Evolutionary conservation across 2,888 invertebrate genomes (phyloP), one percentile per base, ranked within the genome.

Genomic region (Andrena hattorfiana): DNA sequence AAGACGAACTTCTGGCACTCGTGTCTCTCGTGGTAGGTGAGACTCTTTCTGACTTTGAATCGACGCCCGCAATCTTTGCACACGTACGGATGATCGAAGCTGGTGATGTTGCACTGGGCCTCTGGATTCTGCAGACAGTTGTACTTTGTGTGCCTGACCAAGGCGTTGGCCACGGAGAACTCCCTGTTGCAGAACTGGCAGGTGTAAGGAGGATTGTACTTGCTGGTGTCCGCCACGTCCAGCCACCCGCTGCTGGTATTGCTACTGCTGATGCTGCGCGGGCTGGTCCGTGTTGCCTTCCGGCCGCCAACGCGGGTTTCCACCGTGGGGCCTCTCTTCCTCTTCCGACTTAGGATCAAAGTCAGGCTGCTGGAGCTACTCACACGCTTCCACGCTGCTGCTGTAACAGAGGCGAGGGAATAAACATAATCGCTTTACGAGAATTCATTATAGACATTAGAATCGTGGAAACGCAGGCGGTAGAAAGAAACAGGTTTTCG

Each of bases 1-100:
- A 0, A 20, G 0, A 54, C 2, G 0, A 0, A 0, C 2, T 10
- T 32, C 1, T 60, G 7, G 7, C 87, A 87, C 0, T 62, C 66
- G 32, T 84, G 77, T 0, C 0, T 84, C 3, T 16, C 0, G 5
- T 87, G 87, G 23, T 28, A 71, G 0, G 16, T 79, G 7, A 85
- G 3, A 0, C 0, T 0, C 8, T 87, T 87, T 2, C 0, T 0
- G 0, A 32, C 0, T 0, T 0, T 42, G 28, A 68, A 87, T 6
- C 16, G 26, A 4, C 60, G n/a, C 0, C 69, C 70, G 10, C 87
- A 87, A 0, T 0, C 0, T 0, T 0, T 0, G 16, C 86, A 86
- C 0, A 0, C n/a, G 5, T 4, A 54, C 5, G 28, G 56, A 3
- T 6, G 4, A 28, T 2, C 6, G 6, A 0, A 0, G 0, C 1